Evolutionary conservation across 2,113 vertebrate genomes (phyloP).

Genomic region (Etheostoma cragini): DNA sequence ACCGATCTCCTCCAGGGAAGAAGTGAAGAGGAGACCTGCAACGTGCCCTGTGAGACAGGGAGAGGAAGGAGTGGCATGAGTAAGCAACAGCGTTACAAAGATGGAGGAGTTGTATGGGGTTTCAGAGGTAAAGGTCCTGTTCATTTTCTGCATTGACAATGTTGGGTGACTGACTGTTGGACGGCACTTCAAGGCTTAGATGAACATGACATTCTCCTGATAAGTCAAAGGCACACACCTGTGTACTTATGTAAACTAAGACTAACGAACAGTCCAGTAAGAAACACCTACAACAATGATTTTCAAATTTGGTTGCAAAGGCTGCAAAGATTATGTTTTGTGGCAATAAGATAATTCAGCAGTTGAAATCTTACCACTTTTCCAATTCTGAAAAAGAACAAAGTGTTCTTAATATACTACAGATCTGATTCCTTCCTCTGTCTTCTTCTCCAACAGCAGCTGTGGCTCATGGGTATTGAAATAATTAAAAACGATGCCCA

Average conservation of each 20-base stretch:
- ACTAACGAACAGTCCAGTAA: background rate
- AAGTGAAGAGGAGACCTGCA: constrained; percentile 87
- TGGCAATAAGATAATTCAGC: background rate
- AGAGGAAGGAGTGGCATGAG: background rate
- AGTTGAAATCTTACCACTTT: background rate
- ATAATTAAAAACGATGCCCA: background rate
- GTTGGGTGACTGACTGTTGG: no score
- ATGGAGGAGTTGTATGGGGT: background rate
- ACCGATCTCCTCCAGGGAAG: constrained; percentile 86
- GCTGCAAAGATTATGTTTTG: background rate
- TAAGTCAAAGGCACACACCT: background rate
- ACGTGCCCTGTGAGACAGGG: constrained; percentile 69
- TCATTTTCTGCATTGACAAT: background rate
- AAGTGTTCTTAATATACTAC: no score
- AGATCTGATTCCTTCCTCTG: background rate
- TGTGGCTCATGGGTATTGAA: constrained; percentile 1
- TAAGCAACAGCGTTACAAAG: background rate
- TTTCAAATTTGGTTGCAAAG: background rate
- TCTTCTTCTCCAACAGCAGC: constrained; percentile 6
- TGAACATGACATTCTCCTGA: no score
- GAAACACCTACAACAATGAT: background rate
- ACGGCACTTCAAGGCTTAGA: no score
- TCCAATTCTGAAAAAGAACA: background rate
- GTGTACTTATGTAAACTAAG: background rate
- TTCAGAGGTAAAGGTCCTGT: background rate